Evolutionary conservation across 2,888 invertebrate species (phyloP).

Genomic region (Lasioglossum leucozonium): DNA sequence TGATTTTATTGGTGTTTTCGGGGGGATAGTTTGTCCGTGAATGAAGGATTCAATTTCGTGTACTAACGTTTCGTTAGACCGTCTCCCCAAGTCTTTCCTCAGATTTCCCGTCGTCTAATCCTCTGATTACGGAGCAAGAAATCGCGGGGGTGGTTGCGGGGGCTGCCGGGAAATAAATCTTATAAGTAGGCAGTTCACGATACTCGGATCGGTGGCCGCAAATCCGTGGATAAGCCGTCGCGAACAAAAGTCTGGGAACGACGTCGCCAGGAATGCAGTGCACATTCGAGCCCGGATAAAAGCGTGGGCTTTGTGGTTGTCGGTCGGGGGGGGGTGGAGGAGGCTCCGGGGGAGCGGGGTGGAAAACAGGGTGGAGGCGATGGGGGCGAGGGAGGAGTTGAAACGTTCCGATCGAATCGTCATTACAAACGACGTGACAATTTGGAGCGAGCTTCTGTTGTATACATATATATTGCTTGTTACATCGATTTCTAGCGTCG

Average conservation of each 20-base stretch:
- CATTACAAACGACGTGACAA: slow-evolving; percentile 83
- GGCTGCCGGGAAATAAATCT: slow-evolving; percentile 76
- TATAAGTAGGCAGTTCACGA: slow-evolving; percentile 84
- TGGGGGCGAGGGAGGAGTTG: slow-evolving; percentile 66
- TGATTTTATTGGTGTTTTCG: neutral
- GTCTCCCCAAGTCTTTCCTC: neutral
- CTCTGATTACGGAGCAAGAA: slow-evolving; percentile 35
- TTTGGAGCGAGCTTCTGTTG: slow-evolving; percentile 78
- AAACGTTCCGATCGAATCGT: slow-evolving; percentile 81
- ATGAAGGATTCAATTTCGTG: neutral
- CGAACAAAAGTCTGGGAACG: slow-evolving; percentile 75
- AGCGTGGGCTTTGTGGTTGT: slow-evolving; percentile 43
- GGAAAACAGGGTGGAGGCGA: neutral
- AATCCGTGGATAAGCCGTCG: slow-evolving; percentile 82
- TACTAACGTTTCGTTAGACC: neutral
- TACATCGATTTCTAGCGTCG: slow-evolving; percentile 51
- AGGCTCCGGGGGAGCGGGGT: neutral
- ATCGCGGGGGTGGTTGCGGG: slow-evolving; percentile 31
- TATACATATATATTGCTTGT: slow-evolving; percentile 76
- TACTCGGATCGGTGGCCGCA: slow-evolving; percentile 78
- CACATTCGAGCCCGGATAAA: slow-evolving; percentile 66
- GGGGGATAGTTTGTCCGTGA: neutral
- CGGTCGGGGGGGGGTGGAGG: slow-evolving; percentile 16
- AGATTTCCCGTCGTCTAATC: neutral
- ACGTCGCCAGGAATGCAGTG: slow-evolving; percentile 77